Percentiles rank a stretch among this genome's conserved stretches.
These are phyloP conservation scores for Dynastes grantii DNA, from an alignment of 2,888 invertebrate species.

Conservation along the genomic window DNA sequence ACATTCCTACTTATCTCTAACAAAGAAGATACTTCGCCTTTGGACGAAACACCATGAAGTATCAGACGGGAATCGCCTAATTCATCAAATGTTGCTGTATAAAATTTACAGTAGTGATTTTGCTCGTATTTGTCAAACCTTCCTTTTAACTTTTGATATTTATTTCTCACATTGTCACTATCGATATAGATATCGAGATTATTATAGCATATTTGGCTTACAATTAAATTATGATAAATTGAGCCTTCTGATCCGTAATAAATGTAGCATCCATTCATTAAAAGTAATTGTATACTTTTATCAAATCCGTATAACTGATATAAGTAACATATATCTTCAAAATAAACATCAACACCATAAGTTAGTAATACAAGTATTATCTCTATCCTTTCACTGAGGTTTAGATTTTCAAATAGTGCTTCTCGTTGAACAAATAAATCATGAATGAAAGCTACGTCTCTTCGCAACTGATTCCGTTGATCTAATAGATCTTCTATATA, in stretches of 20 bases:
- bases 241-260: neutral
- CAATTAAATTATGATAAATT: neutral
- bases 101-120: constrained; percentile 14
- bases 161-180: neutral
- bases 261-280: constrained; percentile 24
- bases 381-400: constrained; percentile 43
- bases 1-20: constrained; percentile 60
- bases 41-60: constrained; percentile 26
- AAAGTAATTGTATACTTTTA: constrained; percentile 44
- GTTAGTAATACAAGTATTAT: constrained; percentile 49
- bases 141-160: neutral
- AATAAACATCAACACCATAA: constrained; percentile 37
- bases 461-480: neutral
- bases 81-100: neutral
- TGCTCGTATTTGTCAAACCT: neutral
- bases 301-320: constrained; percentile 46
- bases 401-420: neutral
- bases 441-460: neutral
- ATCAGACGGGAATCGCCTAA: constrained; percentile 12
- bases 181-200: constrained; percentile 16
- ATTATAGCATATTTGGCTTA: constrained; percentile 32
- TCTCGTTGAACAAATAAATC: neutral
- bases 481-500: constrained; percentile 15
- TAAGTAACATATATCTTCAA: constrained; percentile 40
- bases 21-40: constrained; percentile 53